A percentile compares a stretch with the other conserved stretches of the same genome.
Evolutionary conservation across 2,797 vertebrate species (phyloP).

Genomic region (Mormyrus hasselquistii): DNA sequence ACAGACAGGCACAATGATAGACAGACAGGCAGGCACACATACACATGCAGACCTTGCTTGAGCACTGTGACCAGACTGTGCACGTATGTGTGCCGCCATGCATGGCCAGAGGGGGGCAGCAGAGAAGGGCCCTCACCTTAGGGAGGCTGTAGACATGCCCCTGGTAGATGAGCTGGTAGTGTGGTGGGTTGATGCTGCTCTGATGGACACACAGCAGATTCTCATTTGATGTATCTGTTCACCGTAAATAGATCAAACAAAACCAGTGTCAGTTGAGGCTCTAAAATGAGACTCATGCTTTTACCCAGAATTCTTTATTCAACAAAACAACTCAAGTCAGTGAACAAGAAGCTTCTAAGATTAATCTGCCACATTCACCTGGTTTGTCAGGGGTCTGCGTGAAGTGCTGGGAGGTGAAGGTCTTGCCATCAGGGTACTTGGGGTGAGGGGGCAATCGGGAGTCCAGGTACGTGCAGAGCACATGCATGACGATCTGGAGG

Average conservation of each 20-base stretch:
- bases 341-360: not conserved
- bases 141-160: constrained; percentile 87
- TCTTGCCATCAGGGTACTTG: constrained; percentile 94
- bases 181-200: constrained; percentile 82
- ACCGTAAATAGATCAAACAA: not conserved
- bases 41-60: not conserved
- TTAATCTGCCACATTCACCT: constrained; percentile 53
- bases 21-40: not conserved
- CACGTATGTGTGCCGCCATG: not conserved
- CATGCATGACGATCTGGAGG: constrained; percentile 82
- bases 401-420: constrained; percentile 94
- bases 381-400: constrained; percentile 88
- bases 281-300: not conserved
- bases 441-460: constrained; percentile 90
- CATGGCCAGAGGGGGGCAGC: not conserved
- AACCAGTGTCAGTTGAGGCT: not conserved
- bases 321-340: not conserved
- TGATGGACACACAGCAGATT: constrained; percentile 91
- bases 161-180: constrained; percentile 93
- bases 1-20: not conserved
- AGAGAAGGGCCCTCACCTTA: constrained; percentile 65
- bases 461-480: constrained; percentile 93
- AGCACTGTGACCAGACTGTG: not conserved
- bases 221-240: constrained; percentile 81
- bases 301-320: not conserved